Conservation (phyloP, 2,113 vertebrate genomes). For the Heloderma charlesbogerti region DNA sequence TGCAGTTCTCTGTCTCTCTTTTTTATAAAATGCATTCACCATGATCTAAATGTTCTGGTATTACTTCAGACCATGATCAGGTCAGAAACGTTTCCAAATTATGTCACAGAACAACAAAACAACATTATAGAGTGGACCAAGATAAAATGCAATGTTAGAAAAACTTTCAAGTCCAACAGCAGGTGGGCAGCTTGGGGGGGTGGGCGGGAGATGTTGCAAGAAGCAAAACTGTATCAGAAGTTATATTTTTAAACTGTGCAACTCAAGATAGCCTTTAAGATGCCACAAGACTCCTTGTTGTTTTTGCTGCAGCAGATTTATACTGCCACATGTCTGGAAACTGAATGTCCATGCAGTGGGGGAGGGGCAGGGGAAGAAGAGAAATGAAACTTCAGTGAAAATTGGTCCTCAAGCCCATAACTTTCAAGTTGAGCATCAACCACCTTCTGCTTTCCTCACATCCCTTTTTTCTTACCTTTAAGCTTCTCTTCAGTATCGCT, state of each 20-base stretch:
- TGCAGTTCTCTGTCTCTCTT: not conserved
- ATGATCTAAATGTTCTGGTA: not conserved
- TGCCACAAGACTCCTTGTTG: too few species aligned
- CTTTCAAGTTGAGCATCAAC: not conserved
- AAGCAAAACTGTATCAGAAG: not conserved
- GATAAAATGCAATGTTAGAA: accelerated
- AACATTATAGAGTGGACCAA: not conserved
- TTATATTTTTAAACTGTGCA: not conserved
- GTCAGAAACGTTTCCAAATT: not conserved
- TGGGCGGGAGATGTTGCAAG: not conserved
- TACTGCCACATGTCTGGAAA: too few species aligned
- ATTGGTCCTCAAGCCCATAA: not conserved
- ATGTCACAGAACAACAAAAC: not conserved
- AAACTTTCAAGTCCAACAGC: not conserved
- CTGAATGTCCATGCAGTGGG: not conserved
- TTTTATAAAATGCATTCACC: accelerated
- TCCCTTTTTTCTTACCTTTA: conserved; percentile 83
- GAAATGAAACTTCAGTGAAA: not conserved
- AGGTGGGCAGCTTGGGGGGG: too few species aligned
- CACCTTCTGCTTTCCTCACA: not conserved
- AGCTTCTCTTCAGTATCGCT: conserved; percentile 96
- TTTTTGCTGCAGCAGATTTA: too few species aligned
- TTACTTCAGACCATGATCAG: not conserved
- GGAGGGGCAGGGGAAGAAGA: not conserved
- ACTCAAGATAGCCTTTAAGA: not conserved